Base-by-base conservation (phyloP, 2,888 invertebrate species). In the Mycalesis mineus region DNA sequence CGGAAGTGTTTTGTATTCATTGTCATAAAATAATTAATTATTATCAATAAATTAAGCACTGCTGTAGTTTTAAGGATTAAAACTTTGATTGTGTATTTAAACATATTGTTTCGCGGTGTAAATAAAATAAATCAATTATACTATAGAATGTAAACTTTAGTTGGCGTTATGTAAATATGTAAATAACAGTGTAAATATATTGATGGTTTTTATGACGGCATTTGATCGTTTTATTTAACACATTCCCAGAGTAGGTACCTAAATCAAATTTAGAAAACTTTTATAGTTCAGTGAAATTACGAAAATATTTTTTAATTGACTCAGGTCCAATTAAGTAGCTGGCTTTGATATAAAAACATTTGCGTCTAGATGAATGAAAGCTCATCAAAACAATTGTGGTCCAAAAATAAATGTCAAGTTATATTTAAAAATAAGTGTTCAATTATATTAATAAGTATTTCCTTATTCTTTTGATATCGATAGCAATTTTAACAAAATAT, bases 121-220 rank as follows among this genome's bases (percentile, higher is more conserved):
- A 68, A 84, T 84, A 52, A 82, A 75, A 74, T 73, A 76, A 78
- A 67, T 66, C 61, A 62, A 66, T 57, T 60, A 54, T 22, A 61
- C 44, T 33, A 33, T 33, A 47, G 17, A 39, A 52, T 67, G 54
- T 62, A 68, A 67, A 51, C 50, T 60, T 58, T 68, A 67, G 67
- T 69, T 68, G 68, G 63, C 58, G 61, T 74, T 65, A 55, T 84
- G 84, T 86, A 83, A 67, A 82, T 84, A 82, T 88, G 87, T 88
- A 88, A 68, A 85, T 86, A 83, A 87, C 73, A 85, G 68, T 87
- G 85, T 88, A 87, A 88, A 88, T 88, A 88, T 77, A 88, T 84
- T 71, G 82, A 87, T 88, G 87, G 88, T 89, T 89, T 89, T 88
- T 89, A 89, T 89, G 86, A 88, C 77, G 80, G 76, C 74, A 69